Base-by-base conservation (phyloP, 1,140 invertebrate species). In the Heliothis subflexa region DNA sequence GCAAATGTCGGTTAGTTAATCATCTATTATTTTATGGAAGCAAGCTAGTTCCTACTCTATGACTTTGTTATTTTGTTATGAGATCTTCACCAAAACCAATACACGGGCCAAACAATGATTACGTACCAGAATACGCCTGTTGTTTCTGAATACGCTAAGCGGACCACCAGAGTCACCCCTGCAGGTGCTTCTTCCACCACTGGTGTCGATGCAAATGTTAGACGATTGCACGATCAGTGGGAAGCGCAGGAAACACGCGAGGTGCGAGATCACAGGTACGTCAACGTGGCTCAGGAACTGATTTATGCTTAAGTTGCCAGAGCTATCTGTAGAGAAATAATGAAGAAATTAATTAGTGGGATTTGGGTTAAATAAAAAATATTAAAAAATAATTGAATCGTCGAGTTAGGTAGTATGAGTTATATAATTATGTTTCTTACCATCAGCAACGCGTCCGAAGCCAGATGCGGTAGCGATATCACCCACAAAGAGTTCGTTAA, bases 161-260 rank as follows among this genome's bases (percentile, higher is more conserved):
- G 85, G 87, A n/a, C 87, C 86, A 12, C 87, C 87, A 40, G 86
- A 88, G 72, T 87, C 87, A 11, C 87, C 87, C 0, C 73, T 49
- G 73, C 85, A 87, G 16, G 66, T 80, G 13, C 83, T 82, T 4
- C 75, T 47, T 11, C 83, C 81, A 16, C 78, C 78, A 7, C 62
- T 54, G 25, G 85, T 83, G 57, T 83, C 86, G 49, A 81, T 87
- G 49, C 87, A 89, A 50, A 89, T 78, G 62, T 84, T 83, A 0
- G 80, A 78, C 7, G 72, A 14, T 13, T 81, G 78, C 3, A 84
- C 12, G 2, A 64, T 61, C 1, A 81, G 21, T 11, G 79, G 81
- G 61, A 85, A 86, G 14, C 80, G 78, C 0, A 40, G 10, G 0
- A 57, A 55, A 79, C 90, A 91, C 7, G 79, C 82, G 11, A 5